Base-by-base conservation (phyloP, 2,797 vertebrate species). In the Onychomys leucogaster region DNA sequence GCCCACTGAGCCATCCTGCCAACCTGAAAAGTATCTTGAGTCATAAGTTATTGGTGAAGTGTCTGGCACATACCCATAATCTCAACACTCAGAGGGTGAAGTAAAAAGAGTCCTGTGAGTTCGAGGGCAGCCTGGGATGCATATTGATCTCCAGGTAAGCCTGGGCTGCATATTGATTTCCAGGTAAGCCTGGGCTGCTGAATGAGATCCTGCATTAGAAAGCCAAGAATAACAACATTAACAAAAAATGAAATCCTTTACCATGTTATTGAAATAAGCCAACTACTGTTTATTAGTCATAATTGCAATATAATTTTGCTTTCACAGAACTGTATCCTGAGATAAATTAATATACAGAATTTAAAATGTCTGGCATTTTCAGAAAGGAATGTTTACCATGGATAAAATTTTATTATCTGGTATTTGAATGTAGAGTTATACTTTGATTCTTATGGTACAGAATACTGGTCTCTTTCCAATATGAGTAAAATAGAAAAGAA, bases 391-490 rank as follows among this genome's bases (percentile, higher is more conserved):
- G 6, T 85, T 82, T 71, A 61, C 23, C 46, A 55, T 23, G 23
- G 93, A 41, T 67, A n/a, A 55, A 81, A 85, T 17, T 92, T 90
- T 89, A 88, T 77, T 92, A 57, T 49, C 32, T 95, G 27, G 8
- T 92, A 94, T 90, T 93, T 73, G 41, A 94, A 96, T 43, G 11
- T 75, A 65, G n/a, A 12, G n/a, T 94, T 75, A 29, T 83, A 52
- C 19, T 88, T 95, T 75, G 69, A 17, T 86, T 86, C 23, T 88
- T 34, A 1, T 78, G 29, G 21, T 13, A 93, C 90, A 55, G 34
- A 91, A 94, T 88, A 76, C 69, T 65, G 6, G n/a, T 67, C 16
- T 90, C 14, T 94, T 91, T 27, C 86, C 63, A 11, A 92, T 29
- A 80, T 59, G 19, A 29, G 25, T 80, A 61, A 89, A 34, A 90